Evolutionary conservation across 2,888 invertebrate genomes (phyloP), one percentile per base, ranked within the genome.

Genomic region (Ormyrus nitidulus): DNA sequence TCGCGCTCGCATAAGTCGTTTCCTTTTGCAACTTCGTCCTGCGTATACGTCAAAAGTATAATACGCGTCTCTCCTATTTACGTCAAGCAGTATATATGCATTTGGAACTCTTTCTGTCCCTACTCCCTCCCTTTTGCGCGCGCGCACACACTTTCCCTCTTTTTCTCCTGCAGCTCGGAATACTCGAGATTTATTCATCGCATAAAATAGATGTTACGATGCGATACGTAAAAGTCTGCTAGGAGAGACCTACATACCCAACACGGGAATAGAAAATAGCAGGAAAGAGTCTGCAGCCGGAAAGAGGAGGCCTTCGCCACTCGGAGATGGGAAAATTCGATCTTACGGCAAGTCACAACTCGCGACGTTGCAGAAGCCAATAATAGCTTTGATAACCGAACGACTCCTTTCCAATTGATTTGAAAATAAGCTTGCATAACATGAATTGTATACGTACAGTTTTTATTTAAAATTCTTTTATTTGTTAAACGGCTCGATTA

Each of bases 121-220:
- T 4, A 34, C 34, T 34, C 34, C 4, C 34, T 34, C 34, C 34
- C 34, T 34, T 34, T 34, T 34, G 34, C 34, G 34, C 34, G 34
- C 34, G 34, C 34, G 34, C 46, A 34, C 34, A 34, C 34, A 34
- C 34, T 34, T 34, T 34, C 5, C 64, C 8, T 44, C 64, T 64
- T 11, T 3, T 49, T 11, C 49, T 46, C 10, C n/a, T 11, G 34
- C 70, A 34, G 46, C 72, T 34, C 66, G 51, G 68, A 68, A 73
- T 70, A 75, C 79, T 74, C 61, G 56, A 77, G 79, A 81, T 79
- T 81, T 81, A 81, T 81, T 77, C 66, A 51, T 58, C 56, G 73
- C 70, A 74, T 80, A 74, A 82, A 82, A 80, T 82, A 71, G 70
- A 80, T 73, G 75, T 81, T 75, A 78, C 51, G 71, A 78, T 72